phyloP scores from a whole-genome alignment of 2,113 vertebrate species.

The Oryzias celebensis region DNA sequence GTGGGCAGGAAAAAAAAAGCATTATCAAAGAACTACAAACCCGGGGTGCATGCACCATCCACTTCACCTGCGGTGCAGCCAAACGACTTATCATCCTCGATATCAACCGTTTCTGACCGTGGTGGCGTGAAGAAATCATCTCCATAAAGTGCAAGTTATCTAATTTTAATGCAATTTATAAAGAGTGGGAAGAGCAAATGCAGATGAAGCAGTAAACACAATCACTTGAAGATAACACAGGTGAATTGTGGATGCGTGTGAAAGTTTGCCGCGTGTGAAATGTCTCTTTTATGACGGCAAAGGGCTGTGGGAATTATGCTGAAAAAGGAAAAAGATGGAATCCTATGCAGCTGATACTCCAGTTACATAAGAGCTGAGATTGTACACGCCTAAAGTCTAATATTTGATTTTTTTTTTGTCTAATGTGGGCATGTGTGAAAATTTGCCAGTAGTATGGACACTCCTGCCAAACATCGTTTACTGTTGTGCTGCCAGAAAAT shows the following conservation, averaged over 20 bases:
- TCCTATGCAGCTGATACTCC: no score
- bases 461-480: conserved; percentile 67
- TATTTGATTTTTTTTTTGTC: conserved; percentile 2
- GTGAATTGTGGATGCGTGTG: conserved; percentile 61
- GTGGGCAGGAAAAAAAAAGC: neutral
- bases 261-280: conserved; percentile 44
- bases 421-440: conserved; percentile 30
- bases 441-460: conserved; percentile 43
- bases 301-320: conserved; percentile 6
- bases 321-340: neutral
- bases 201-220: conserved; percentile 29
- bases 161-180: conserved; percentile 61
- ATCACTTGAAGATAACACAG: conserved; percentile 58
- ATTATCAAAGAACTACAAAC: conserved; percentile 14
- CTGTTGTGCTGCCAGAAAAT: conserved; percentile 59
- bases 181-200: conserved; percentile 33
- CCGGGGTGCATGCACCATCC: conserved; percentile 1
- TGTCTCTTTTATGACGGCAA: conserved; percentile 4
- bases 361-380: no score
- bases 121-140: conserved; percentile 56
- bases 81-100: conserved; percentile 32
- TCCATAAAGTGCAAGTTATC: conserved; percentile 42
- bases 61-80: conserved; percentile 18
- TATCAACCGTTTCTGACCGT: conserved; percentile 25
- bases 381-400: neutral